Evolutionary conservation across 1,140 invertebrate species (phyloP).

Genomic region (Stratiolaelaps scimitus): DNA sequence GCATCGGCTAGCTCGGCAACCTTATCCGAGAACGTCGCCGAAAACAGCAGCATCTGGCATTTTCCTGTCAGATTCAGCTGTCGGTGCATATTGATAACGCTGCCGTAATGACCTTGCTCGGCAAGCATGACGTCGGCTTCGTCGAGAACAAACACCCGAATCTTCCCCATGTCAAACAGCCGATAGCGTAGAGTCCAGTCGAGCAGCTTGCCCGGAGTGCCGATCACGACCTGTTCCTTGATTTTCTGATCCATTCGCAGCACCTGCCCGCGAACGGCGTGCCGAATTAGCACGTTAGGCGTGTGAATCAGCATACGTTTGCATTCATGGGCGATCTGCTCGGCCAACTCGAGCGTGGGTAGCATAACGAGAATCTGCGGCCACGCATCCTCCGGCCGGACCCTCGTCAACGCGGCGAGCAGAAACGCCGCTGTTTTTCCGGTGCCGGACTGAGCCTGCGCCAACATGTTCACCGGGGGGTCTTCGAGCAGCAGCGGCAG

Average conservation of each 20-base stretch:
- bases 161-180: constrained; percentile 73
- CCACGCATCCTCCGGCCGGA: constrained; percentile 61
- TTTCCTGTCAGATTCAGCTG: constrained; percentile 48
- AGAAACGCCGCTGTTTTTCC: constrained; percentile 98
- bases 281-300: not conserved
- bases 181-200: constrained; percentile 79
- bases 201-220: constrained; percentile 65
- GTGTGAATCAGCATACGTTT: not conserved
- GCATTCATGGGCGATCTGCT: not conserved
- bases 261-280: constrained; percentile 31
- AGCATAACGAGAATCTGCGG: constrained; percentile 56
- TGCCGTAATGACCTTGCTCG: constrained; percentile 91
- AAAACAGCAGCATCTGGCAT: constrained; percentile 98
- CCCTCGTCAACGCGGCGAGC: constrained; percentile 85
- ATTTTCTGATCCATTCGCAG: constrained; percentile 42
- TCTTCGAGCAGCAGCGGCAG: constrained; percentile 80
- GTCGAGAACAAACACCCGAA: constrained; percentile 87
- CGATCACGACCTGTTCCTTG: constrained; percentile 86
- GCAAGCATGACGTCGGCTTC: constrained; percentile 99
- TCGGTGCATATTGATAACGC: constrained; percentile 87
- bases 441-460: constrained; percentile 94
- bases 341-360: constrained; percentile 1
- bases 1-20: constrained; percentile 94
- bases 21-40: constrained; percentile 83
- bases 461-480: constrained; percentile 93